These are phyloP conservation scores for Hypercompe scribonia DNA, from an alignment of 2,888 invertebrate species.

Conservation along the genomic window DNA sequence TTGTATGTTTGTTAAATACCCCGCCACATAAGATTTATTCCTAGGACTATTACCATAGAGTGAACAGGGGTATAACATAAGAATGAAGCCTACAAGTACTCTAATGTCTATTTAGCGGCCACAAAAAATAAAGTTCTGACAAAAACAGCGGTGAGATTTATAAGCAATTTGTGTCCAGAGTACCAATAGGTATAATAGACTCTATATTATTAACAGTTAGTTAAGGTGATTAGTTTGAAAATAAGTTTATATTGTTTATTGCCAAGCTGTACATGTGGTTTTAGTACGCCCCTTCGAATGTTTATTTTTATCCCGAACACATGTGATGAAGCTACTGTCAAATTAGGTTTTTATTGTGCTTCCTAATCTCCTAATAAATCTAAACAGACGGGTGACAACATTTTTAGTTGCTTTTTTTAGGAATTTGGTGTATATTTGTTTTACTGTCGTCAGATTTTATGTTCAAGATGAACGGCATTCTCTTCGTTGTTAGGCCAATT, in stretches of 20 bases:
- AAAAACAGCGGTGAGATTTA: neutral
- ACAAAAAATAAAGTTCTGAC: neutral
- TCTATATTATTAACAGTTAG: neutral
- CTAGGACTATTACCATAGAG: too few species aligned
- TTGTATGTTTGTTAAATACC: too few species aligned
- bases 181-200: neutral
- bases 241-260: neutral
- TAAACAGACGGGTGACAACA: slow-evolving; percentile 45
- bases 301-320: slow-evolving; percentile 72
- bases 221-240: neutral
- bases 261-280: slow-evolving; percentile 38
- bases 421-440: slow-evolving; percentile 23
- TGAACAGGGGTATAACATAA: too few species aligned
- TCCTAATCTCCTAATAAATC: slow-evolving; percentile 75
- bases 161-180: neutral
- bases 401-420: slow-evolving; percentile 30
- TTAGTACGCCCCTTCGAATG: slow-evolving; percentile 47
- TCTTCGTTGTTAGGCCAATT: neutral
- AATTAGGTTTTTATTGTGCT: slow-evolving; percentile 71
- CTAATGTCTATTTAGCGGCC: too few species aligned
- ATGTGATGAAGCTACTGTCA: slow-evolving; percentile 69
- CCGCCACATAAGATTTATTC: too few species aligned
- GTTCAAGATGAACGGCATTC: slow-evolving; percentile 1
- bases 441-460: slow-evolving; percentile 38
- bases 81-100: too few species aligned